Evolutionary conservation across 2,797 vertebrate genomes (phyloP).

Genomic region (Gymnothorax reevesii): DNA sequence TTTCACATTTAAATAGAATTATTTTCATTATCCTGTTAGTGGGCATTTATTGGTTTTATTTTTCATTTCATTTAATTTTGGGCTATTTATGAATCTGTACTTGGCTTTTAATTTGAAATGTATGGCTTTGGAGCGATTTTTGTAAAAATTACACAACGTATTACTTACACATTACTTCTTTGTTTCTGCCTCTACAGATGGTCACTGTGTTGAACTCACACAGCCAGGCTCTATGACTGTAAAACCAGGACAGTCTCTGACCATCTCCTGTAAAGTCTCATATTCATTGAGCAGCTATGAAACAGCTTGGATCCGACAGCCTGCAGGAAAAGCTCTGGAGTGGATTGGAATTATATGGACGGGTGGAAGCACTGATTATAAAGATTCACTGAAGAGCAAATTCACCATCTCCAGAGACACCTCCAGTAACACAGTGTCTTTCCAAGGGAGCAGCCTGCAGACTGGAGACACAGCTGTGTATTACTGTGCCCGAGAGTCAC

Average conservation of each 20-base stretch:
- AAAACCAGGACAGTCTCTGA: not conserved
- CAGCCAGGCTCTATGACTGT: not conserved
- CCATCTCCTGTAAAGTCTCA: not conserved
- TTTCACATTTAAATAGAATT: too few species aligned
- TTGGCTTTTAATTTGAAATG: too few species aligned
- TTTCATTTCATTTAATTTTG: too few species aligned
- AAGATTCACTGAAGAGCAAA: not conserved
- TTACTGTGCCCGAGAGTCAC: not conserved
- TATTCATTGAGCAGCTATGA: constrained; percentile 33
- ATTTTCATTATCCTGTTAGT: too few species aligned
- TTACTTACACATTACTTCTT: too few species aligned
- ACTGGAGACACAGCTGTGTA: not conserved
- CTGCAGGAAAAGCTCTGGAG: constrained; percentile 34
- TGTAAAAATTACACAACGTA: too few species aligned
- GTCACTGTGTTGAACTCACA: not conserved
- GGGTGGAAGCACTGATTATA: not conserved
- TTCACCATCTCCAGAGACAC: not conserved
- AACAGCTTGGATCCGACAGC: constrained; percentile 30
- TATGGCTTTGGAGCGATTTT: too few species aligned
- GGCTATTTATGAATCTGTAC: too few species aligned
- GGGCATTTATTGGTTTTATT: too few species aligned
- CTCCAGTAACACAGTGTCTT: not conserved
- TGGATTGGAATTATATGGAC: not conserved
- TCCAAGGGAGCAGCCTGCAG: not conserved
- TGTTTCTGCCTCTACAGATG: not conserved